A percentile compares a stretch with the other conserved stretches of the same genome.
phyloP scores from a whole-genome alignment of 1,140 invertebrate species.

The Cydia strobilella region DNA sequence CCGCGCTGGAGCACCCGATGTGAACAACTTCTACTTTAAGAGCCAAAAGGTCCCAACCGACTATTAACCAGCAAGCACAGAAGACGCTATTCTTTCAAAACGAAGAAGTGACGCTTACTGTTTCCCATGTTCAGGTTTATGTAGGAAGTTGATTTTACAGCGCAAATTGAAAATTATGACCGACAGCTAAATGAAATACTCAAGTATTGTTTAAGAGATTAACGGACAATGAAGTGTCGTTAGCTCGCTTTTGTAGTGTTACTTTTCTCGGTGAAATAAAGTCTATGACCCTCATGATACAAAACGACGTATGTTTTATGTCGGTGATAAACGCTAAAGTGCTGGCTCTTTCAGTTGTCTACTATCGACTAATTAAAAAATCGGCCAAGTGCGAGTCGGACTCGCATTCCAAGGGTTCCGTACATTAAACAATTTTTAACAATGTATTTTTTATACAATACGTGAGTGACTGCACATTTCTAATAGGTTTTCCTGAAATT shows the following conservation, averaged over 20 bases:
- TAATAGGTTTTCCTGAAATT: no score
- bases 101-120: constrained; percentile 4
- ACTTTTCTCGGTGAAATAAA: not conserved
- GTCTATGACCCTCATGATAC: not conserved
- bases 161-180: constrained; percentile 30
- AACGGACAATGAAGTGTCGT: not conserved
- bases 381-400: no score
- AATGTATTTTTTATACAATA: no score
- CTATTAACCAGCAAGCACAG: not conserved
- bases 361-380: not conserved
- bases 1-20: constrained; percentile 36
- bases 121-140: constrained; percentile 32
- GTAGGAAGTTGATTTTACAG: constrained; percentile 22
- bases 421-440: no score
- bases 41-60: not conserved
- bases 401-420: no score
- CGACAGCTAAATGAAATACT: constrained; percentile 1
- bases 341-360: not conserved
- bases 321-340: not conserved
- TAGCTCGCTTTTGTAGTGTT: not conserved
- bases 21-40: not conserved
- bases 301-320: not conserved
- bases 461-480: no score
- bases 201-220: not conserved
- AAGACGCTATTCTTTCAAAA: not conserved